Evolutionary conservation across 1,140 invertebrate species (phyloP), one percentile per base, ranked within the genome.

Genomic region (Metopolophium dirhodum): DNA sequence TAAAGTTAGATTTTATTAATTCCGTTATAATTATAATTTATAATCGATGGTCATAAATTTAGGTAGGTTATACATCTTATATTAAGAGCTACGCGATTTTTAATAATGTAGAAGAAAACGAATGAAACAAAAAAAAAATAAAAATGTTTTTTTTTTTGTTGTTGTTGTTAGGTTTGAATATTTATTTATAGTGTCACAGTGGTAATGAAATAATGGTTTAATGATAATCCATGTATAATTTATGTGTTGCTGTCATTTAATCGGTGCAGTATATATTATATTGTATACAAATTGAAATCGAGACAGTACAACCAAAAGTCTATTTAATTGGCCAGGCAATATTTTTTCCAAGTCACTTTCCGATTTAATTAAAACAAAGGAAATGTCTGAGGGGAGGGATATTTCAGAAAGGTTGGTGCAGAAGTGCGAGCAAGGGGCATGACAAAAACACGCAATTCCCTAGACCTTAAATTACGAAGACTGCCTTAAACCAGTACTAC

Each of bases 321-420:
- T 47, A n/a, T 90, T 90, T 90, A 90, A 90, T 90, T 41, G 35
- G 51, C 22, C 51, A 30, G 6, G 88, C 51, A 57, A 90, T 90
- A 90, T 90, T 68, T 90, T 90, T 68, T 41, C 57, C 54, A 57
- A n/a, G 89, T 90, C 89, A 90, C 89, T 90, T 68, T 45, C 26
- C 54, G 89, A 68, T 90, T 90, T 90, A 90, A 90, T 90, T 90
- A 90, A 68, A 90, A 90, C 89, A 90, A 45, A 90, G 37, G 7
- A 61, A 90, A 90, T 4, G 88, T 61, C 54, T 35, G 49, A 41
- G 8, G 49, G 54, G 57, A 41, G 22, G 35, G 88, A 45, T 61
- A 35, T 30, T 61, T 41, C 35, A 23, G 54, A 45, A 37, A 68
- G 37, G 51, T n/a, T 8, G 88, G 41, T 14, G 89, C 89, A 68